Evolutionary conservation across 2,888 invertebrate species (phyloP).

Genomic region (Phalangium opilio): DNA sequence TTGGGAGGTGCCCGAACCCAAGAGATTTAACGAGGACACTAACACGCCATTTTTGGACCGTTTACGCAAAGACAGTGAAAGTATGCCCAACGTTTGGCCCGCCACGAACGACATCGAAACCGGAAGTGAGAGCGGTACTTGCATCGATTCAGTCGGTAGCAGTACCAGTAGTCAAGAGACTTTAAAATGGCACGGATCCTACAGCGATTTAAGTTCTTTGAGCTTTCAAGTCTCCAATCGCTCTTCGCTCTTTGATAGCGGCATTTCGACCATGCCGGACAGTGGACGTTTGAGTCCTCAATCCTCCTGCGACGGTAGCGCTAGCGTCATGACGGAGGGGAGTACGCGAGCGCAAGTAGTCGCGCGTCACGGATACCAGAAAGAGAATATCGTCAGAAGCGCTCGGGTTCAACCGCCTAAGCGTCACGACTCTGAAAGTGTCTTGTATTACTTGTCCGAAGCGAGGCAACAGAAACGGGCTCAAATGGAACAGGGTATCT

Average conservation of each 20-base stretch:
- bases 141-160: constrained; percentile 13
- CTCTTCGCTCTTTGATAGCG: constrained; percentile 7
- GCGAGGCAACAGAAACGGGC: constrained; percentile 24
- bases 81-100: constrained; percentile 1
- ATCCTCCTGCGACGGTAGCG: constrained; percentile 6
- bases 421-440: constrained; percentile 58
- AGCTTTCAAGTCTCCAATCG: constrained; percentile 5
- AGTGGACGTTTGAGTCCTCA: constrained; percentile 7
- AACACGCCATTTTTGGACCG: constrained; percentile 15
- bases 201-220: constrained; percentile 47
- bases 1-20: background rate
- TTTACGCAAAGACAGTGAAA: constrained; percentile 9
- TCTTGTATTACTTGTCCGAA: constrained; percentile 45
- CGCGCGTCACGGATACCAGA: background rate
- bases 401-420: constrained; percentile 58
- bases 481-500: background rate
- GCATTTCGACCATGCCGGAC: constrained; percentile 8
- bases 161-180: constrained; percentile 43
- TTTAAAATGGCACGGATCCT: constrained; percentile 58
- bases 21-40: background rate
- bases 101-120: constrained; percentile 8
- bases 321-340: background rate
- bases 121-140: constrained; percentile 15
- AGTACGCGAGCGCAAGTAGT: constrained; percentile 36
- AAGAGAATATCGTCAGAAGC: constrained; percentile 47